Conservation (phyloP, 2,888 invertebrate species). For the Oligia latruncula region DNA sequence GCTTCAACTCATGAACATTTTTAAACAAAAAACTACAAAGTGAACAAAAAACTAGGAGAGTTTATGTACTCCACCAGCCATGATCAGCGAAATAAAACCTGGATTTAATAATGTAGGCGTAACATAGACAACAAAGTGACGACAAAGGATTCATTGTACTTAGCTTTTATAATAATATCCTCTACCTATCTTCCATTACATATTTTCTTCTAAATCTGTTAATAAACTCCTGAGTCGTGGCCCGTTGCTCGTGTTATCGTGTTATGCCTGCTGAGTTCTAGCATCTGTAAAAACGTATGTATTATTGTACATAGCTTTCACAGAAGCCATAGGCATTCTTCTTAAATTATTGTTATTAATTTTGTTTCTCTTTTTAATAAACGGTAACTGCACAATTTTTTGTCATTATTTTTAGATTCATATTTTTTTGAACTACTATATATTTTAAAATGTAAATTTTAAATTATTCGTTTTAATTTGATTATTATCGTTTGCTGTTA, state of each 20-base stretch:
- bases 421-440: not conserved
- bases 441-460: not conserved
- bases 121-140: slow-evolving; percentile 53
- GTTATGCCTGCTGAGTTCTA: slow-evolving; percentile 52
- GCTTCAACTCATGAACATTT: not conserved
- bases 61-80: not conserved
- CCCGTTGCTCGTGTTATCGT: slow-evolving; percentile 57
- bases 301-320: slow-evolving; percentile 57
- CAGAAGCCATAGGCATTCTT: slow-evolving; percentile 36
- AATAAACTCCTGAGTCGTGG: slow-evolving; percentile 36
- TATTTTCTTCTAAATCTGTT: slow-evolving; percentile 30
- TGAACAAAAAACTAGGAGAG: not conserved
- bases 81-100: slow-evolving; percentile 49
- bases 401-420: slow-evolving; percentile 1
- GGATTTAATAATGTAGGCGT: slow-evolving; percentile 48
- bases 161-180: slow-evolving; percentile 47
- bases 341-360: slow-evolving; percentile 29
- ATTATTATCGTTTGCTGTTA: slow-evolving; percentile 43
- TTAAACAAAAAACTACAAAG: not conserved
- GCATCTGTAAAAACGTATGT: slow-evolving; percentile 47
- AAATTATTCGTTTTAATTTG: not conserved
- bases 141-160: slow-evolving; percentile 22
- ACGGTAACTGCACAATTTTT: slow-evolving; percentile 51
- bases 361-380: slow-evolving; percentile 41
- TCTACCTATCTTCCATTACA: slow-evolving; percentile 18